Evolutionary conservation across 2,888 invertebrate genomes (phyloP).

Genomic region (Ormyrus thymus): DNA sequence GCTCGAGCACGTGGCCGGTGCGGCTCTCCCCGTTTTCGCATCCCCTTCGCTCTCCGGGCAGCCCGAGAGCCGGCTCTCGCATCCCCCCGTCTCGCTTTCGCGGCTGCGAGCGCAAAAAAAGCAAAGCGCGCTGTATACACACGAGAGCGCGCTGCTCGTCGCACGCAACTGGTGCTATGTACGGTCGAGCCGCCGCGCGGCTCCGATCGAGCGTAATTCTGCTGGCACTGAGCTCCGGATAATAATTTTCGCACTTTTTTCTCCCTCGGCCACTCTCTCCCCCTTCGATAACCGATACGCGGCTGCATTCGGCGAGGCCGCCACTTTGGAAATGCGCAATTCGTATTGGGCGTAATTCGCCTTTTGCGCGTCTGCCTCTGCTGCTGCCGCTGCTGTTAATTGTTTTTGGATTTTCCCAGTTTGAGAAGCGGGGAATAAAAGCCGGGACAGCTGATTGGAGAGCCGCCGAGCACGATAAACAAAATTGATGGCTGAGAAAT

Average conservation of each 20-base stretch:
- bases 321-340: neutral
- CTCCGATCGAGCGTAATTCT: conserved; percentile 52
- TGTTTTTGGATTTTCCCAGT: neutral
- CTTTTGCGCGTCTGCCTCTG: neutral
- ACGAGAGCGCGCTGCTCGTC: conserved; percentile 42
- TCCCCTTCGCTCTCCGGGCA: conserved; percentile 49
- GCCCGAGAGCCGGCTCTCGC: conserved; percentile 25
- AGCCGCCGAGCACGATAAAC: conserved; percentile 27
- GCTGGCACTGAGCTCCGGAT: conserved; percentile 26
- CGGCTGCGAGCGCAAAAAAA: conserved; percentile 23
- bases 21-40: conserved; percentile 20
- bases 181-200: neutral
- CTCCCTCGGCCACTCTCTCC: conserved; percentile 25
- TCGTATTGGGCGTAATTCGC: neutral
- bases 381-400: no score
- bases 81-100: conserved; percentile 29
- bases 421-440: neutral
- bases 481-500: conserved; percentile 51
- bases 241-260: conserved; percentile 47
- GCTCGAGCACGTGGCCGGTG: conserved; percentile 31
- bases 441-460: conserved; percentile 9
- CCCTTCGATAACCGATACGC: conserved; percentile 45
- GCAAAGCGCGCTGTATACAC: conserved; percentile 21
- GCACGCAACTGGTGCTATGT: conserved; percentile 60
- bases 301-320: conserved; percentile 37